Base-by-base conservation (phyloP, 2,888 invertebrate species). In the Tenthredo distinguenda region DNA sequence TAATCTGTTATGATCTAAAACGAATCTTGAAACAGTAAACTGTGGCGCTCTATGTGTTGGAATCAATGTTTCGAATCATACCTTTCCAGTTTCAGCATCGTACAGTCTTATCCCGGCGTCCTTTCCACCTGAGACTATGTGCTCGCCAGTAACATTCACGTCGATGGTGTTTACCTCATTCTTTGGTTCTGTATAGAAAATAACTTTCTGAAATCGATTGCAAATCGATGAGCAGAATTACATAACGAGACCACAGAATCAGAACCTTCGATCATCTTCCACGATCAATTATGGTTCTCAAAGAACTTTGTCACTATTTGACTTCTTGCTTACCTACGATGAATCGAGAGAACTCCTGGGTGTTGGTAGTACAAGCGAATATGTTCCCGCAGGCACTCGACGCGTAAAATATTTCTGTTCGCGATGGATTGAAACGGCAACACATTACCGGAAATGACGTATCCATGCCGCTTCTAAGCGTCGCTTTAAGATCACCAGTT, bases 101-200 rank as follows among this genome's bases (percentile, higher is more conserved):
- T 94, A 94, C 9, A 93, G 43, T 87, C 93, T 90, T 55, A 94
- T 84, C n/a, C 88, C 88, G 5, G 93, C 91, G 87, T 94, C 93
- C 87, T 93, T 93, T 12, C 94, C 94, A 85, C 90, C 94, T 7
- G 92, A 91, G 34, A 90, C 91, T 31, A 94, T 85, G 50, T 87
- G 86, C 9, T 90, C 88, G 1, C 91, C 92, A 7, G 86, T 84
- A 21, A 87, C 18, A 85, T 90, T 91, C 3, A 93, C 87, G 85
- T 94, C 94, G 6, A 94, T 87, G 4, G 92, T 86, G 87, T 93
- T 93, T 7, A 94, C 90, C 87, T 94, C 93, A 85, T 94, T 94
- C 31, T 88, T 87, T 18, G 89, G 86, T 87, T 94, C 94, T 94
- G 87, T 1, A 18, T 26, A 7, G 47, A 79, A 62, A 65, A 58